Base-by-base conservation (phyloP, 2,888 invertebrate species). In the Leucophora obtusa region DNA sequence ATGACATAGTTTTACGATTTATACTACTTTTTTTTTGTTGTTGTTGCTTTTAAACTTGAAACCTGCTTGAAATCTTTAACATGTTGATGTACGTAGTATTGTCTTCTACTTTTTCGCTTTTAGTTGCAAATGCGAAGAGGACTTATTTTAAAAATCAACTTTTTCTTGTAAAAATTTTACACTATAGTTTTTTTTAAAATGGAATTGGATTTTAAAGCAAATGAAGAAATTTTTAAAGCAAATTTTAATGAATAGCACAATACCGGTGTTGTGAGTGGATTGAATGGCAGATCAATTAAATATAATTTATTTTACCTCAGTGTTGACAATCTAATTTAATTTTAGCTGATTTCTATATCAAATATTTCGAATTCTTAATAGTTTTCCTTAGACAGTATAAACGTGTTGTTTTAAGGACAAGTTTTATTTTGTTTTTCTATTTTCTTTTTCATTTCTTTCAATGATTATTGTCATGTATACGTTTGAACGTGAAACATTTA, bases 1-100 rank as follows among this genome's bases (percentile, higher is more conserved):
- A 68, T 81, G 76, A 73, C 80, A 81, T 70, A 81, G 72, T 76
- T 81, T 75, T 69, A 24, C 14, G 65, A 50, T 62, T 28, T 28
- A 28, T 28, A 28, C 28, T 50, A 50, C 43, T 58, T 71, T 71
- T 56, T 28, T 43, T 35, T 56, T 18, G n/a, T n/a, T n/a, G n/a
- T n/a, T 62, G 35, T 62, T 21, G 51, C 56, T 58, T 58, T 47
- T 47, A 53, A 62, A 75, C 62, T 63, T 56, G 38, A 69, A 75
- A 63, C 17, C 60, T 54, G 60, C 50, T 56, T 17, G 50, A 50
- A 56, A 21, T 43, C 21, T 24, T 24, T 6, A 9, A 50, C 6
- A n/a, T 47, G 43, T 47, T 47, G 2, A 47, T 47, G 7, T 47
- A n/a, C 4, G 14, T 43, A 43, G 11, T 43, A 43, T 43, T 43